Percentiles rank a stretch among this genome's conserved stretches.
These are phyloP conservation scores for Macropodus opercularis DNA, from an alignment of 2,797 vertebrate species.

Conservation along the genomic window DNA sequence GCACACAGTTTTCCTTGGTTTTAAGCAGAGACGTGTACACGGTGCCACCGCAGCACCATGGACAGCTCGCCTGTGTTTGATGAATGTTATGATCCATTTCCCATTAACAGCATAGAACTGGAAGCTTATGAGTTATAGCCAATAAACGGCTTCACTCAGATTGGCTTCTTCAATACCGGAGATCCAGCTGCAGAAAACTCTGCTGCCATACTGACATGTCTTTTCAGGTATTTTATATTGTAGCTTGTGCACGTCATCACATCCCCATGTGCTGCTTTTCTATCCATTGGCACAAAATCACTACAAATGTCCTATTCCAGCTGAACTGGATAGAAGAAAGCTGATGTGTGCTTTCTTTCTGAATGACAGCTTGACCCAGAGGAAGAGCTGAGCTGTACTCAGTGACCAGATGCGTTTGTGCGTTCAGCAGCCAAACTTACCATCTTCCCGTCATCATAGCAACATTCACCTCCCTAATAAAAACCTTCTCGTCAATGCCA, in stretches of 20 bases:
- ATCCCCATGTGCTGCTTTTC: too few relatives aligned
- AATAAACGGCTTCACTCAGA: constrained; percentile 43
- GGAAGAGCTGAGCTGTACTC: neutral
- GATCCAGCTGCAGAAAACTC: constrained; percentile 4
- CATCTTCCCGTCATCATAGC: constrained; percentile 16
- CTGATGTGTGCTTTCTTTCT: neutral
- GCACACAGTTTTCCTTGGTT: neutral
- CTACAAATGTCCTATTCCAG: neutral
- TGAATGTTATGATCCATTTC: constrained; percentile 36
- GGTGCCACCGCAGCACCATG: constrained; percentile 22
- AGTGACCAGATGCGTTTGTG: constrained; percentile 2
- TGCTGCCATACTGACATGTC: neutral
- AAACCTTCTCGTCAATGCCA: constrained; percentile 35
- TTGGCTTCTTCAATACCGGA: constrained; percentile 30
- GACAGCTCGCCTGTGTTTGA: constrained; percentile 35
- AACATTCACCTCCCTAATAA: constrained; percentile 1
- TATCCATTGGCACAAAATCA: too few relatives aligned
- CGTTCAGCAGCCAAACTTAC: constrained; percentile 18
- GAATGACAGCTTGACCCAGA: constrained; percentile 1
- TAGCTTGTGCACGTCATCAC: too few relatives aligned
- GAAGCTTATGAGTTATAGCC: constrained; percentile 57
- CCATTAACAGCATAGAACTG: constrained; percentile 43
- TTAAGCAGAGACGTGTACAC: neutral
- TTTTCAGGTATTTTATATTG: too few relatives aligned
- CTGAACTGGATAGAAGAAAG: neutral